These are phyloP conservation scores for Eulimnadia texana DNA, from an alignment of 1,140 invertebrate species.

Conservation along the genomic window DNA sequence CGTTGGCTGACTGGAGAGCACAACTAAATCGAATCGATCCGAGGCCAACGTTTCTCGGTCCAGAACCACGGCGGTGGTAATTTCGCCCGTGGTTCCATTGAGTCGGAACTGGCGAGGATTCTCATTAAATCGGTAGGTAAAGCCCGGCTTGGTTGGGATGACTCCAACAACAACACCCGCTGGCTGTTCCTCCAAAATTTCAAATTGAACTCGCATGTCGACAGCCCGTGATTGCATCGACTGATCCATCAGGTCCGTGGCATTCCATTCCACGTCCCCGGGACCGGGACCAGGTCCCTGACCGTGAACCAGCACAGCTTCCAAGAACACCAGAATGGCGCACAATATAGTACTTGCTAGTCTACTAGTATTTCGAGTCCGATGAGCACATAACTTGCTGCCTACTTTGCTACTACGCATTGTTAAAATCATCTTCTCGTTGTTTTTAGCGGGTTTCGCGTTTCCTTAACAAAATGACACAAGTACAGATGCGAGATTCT, in stretches of 20 bases:
- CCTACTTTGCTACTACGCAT: not conserved
- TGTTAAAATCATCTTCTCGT: not conserved
- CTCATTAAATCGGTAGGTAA: slow-evolving; percentile 83
- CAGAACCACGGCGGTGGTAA: slow-evolving; percentile 59
- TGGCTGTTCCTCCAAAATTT: slow-evolving; percentile 67
- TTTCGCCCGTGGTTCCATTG: slow-evolving; percentile 63
- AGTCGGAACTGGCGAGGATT: slow-evolving; percentile 65
- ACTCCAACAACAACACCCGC: slow-evolving; percentile 62
- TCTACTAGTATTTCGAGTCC: not conserved
- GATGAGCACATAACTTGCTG: not conserved
- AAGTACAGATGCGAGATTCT: too few species aligned
- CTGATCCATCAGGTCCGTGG: slow-evolving; percentile 13
- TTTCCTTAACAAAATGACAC: not conserved
- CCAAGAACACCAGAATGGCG: slow-evolving; percentile 3
- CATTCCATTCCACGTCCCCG: slow-evolving; percentile 9
- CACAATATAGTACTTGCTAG: not conserved
- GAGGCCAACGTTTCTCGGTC: slow-evolving; percentile 59
- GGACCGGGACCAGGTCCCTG: slow-evolving; percentile 25
- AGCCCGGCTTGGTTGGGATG: slow-evolving; percentile 71
- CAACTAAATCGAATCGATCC: slow-evolving; percentile 74
- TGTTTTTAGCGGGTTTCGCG: not conserved
- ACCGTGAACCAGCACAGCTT: slow-evolving; percentile 23
- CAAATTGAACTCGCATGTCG: slow-evolving; percentile 67
- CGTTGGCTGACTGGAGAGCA: slow-evolving; percentile 78
- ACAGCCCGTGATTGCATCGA: slow-evolving; percentile 74